phyloP scores from a whole-genome alignment of 2,797 vertebrate species.

The Fringilla coelebs region DNA sequence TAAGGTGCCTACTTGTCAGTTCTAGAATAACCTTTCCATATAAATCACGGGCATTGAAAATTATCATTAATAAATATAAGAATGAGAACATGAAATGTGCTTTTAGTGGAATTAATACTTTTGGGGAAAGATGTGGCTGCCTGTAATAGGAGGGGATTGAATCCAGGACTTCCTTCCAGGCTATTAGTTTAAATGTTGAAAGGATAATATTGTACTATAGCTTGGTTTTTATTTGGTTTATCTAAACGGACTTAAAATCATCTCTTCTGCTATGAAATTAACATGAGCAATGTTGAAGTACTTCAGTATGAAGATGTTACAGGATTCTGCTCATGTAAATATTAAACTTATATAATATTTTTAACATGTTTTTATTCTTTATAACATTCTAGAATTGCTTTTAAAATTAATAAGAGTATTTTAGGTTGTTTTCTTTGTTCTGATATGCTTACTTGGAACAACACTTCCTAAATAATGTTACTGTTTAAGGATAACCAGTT shows the following conservation, averaged over 20 bases:
- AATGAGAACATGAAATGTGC: background rate
- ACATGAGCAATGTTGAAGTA: background rate
- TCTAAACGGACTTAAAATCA: background rate
- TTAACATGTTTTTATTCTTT: background rate
- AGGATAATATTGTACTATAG: background rate
- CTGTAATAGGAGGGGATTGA: background rate
- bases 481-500: background rate
- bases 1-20: background rate
- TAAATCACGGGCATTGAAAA: background rate
- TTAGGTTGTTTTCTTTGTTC: background rate
- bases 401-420: background rate
- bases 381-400: background rate
- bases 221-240: background rate
- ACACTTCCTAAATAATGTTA: background rate
- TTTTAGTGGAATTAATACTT: background rate
- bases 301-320: background rate
- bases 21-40: background rate
- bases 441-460: background rate
- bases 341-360: background rate
- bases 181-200: background rate
- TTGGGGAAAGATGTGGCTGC: background rate
- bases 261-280: background rate
- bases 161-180: background rate
- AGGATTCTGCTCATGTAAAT: background rate
- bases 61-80: background rate